Percentiles rank a stretch among this genome's conserved stretches.
Evolutionary conservation across 2,797 vertebrate species (phyloP).

Genomic region (Eulemur coronatus): DNA sequence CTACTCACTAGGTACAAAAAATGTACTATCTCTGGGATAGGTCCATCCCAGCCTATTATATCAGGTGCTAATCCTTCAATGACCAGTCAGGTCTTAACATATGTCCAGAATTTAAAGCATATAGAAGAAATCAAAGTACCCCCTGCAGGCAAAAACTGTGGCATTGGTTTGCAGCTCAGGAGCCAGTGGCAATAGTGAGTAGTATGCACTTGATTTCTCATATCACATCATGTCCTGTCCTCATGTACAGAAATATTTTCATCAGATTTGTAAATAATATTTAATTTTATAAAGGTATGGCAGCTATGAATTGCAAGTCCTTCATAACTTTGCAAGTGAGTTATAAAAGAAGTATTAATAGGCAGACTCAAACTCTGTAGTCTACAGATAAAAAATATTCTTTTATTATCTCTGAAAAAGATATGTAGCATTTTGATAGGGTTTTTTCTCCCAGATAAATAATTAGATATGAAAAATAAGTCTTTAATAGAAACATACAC

Average conservation of each 20-base stretch:
- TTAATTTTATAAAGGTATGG: conserved; percentile 19
- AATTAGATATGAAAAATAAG: background rate
- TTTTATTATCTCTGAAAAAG: conserved; percentile 33
- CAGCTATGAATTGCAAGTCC: background rate
- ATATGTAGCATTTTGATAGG: background rate
- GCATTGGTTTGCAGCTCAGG: background rate
- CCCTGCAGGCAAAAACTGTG: background rate
- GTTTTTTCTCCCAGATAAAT: background rate
- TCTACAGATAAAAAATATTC: conserved; percentile 15
- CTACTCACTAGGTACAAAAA: background rate
- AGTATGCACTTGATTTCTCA: background rate
- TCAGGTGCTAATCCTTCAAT: background rate
- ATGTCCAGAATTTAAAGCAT: conserved; percentile 5
- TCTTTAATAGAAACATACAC: conserved; percentile 27
- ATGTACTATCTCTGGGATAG: background rate
- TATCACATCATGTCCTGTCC: background rate
- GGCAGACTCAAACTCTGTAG: background rate
- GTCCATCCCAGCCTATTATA: background rate
- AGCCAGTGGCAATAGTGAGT: background rate
- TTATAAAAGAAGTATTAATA: conserved; percentile 15
- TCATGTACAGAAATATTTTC: background rate
- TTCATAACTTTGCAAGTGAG: background rate
- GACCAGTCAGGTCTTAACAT: background rate
- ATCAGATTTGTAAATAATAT: conserved; percentile 26
- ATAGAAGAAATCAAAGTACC: background rate